Percentiles rank a stretch among this genome's conserved stretches.
These are phyloP conservation scores for Acrossocheilus wenchowensis DNA, from an alignment of 2,797 vertebrate genomes.

Conservation along the genomic window DNA sequence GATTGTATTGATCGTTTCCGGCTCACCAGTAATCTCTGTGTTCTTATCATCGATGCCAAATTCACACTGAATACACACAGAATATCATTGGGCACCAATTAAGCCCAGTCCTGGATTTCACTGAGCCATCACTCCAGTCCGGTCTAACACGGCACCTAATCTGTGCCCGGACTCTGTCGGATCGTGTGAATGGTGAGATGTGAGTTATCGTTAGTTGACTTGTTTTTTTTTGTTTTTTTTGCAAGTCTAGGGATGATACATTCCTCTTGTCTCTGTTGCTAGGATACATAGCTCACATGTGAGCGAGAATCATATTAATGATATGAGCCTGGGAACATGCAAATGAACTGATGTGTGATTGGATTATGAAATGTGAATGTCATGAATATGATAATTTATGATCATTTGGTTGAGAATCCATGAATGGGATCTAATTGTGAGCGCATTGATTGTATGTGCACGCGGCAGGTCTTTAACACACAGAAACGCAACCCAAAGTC, in stretches of 20 bases:
- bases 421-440: constrained; percentile 62
- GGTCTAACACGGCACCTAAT: background rate
- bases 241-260: constrained; percentile 49
- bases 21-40: constrained; percentile 16
- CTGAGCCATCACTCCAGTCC: background rate
- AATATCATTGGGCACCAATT: constrained; percentile 18
- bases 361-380: constrained; percentile 58
- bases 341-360: constrained; percentile 61
- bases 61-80: constrained; percentile 15
- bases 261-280: constrained; percentile 62
- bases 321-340: constrained; percentile 59
- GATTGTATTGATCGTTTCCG: constrained; percentile 41
- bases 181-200: constrained; percentile 17
- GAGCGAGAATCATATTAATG: constrained; percentile 62
- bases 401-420: constrained; percentile 33
- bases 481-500: constrained; percentile 39
- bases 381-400: constrained; percentile 62
- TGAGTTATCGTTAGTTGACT: constrained; percentile 45
- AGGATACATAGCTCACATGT: constrained; percentile 61
- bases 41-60: constrained; percentile 8
- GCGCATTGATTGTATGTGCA: constrained; percentile 35
- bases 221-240: constrained; percentile 38
- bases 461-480: background rate
- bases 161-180: background rate
- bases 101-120: background rate